phyloP scores from a whole-genome alignment of 2,113 vertebrate genomes.

The Condylura cristata region DNA sequence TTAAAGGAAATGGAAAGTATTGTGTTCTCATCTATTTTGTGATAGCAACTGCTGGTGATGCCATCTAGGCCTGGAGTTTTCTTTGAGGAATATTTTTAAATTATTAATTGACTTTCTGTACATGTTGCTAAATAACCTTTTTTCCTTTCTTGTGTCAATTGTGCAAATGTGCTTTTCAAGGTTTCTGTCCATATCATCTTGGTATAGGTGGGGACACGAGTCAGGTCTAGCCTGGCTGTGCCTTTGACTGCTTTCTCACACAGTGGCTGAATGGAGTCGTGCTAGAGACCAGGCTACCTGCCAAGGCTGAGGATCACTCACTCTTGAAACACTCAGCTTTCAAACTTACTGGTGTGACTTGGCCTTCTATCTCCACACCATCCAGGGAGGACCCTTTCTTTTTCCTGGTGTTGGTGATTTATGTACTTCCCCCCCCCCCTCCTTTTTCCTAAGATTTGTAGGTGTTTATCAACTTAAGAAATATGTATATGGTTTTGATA shows the following conservation, averaged over 20 bases:
- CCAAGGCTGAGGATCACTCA: not conserved
- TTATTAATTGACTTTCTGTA: not conserved
- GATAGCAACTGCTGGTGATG: not conserved
- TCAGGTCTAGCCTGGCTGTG: no score
- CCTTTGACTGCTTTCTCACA: no score
- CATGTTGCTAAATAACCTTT: not conserved
- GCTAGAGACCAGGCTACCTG: no score
- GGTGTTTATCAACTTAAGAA: not conserved
- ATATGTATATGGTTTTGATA: no score
- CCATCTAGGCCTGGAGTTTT: not conserved
- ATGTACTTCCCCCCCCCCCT: not conserved
- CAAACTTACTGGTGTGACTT: not conserved
- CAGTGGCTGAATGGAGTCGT: no score
- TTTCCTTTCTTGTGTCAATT: not conserved
- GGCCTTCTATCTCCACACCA: not conserved
- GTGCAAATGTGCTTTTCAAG: not conserved
- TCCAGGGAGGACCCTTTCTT: not conserved
- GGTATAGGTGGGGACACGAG: no score
- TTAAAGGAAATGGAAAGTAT: not conserved
- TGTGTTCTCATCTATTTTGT: not conserved
- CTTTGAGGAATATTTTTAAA: not conserved
- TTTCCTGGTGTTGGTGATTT: not conserved
- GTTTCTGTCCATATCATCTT: not conserved
- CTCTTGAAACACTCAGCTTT: not conserved
- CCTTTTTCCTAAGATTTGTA: not conserved